phyloP scores from a whole-genome alignment of 2,113 vertebrate species.

The Cyprinodon variegatus region DNA sequence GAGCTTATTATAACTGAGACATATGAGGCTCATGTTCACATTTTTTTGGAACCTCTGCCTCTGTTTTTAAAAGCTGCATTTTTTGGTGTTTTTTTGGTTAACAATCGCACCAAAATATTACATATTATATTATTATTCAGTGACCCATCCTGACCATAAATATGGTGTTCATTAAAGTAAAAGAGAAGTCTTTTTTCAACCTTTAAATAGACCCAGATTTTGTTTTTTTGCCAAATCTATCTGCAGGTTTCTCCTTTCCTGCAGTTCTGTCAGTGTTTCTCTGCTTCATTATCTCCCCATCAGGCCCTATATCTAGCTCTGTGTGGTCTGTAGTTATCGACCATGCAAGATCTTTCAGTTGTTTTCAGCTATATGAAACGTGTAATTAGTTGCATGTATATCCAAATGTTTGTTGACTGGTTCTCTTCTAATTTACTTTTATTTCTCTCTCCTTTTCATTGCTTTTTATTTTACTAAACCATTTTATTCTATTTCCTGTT shows the following conservation, averaged over 20 bases:
- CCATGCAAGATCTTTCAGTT: not conserved
- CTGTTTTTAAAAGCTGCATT: not conserved
- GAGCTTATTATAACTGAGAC: slow-evolving; percentile 2
- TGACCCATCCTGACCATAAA: not conserved
- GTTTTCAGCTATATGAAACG: slow-evolving; percentile 21
- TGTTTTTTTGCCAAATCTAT: not conserved
- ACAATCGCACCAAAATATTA: too few species aligned
- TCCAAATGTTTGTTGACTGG: slow-evolving; percentile 17
- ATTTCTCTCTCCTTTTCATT: slow-evolving; percentile 12
- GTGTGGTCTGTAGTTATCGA: slow-evolving; percentile 1
- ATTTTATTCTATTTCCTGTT: slow-evolving; percentile 16
- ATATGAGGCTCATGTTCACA: slow-evolving; percentile 6
- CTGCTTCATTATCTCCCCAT: not conserved
- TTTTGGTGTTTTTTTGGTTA: too few species aligned
- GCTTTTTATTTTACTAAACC: not conserved
- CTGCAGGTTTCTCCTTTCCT: not conserved
- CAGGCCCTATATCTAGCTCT: slow-evolving; percentile 1
- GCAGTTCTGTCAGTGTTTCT: not conserved
- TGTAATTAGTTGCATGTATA: slow-evolving; percentile 29
- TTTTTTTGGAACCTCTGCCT: slow-evolving; percentile 10
- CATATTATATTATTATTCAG: not conserved
- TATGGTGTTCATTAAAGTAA: not conserved
- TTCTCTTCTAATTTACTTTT: slow-evolving; percentile 37
- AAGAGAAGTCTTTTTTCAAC: not conserved
- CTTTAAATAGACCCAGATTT: not conserved